Evolutionary conservation across 1,140 invertebrate genomes (phyloP).

Genomic region (Scaptomyza graminum): DNA sequence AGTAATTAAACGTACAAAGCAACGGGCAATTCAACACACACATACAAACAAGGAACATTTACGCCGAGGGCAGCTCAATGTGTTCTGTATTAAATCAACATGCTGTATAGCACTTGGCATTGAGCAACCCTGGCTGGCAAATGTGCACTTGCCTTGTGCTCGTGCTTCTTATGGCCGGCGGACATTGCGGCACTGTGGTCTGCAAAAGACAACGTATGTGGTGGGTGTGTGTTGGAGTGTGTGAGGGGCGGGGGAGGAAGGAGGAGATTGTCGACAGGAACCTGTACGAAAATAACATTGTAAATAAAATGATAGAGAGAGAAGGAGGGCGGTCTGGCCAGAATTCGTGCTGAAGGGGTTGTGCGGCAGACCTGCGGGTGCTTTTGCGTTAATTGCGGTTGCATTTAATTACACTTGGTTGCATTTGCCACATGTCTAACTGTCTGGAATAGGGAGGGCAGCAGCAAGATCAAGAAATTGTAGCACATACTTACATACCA

Average conservation of each 20-base stretch:
- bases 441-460: conserved; percentile 22
- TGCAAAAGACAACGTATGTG: conserved; percentile 19
- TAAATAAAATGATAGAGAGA: conserved; percentile 66
- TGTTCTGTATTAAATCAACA: background rate
- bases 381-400: conserved; percentile 82
- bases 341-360: conserved; percentile 7
- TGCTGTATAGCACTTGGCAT: background rate
- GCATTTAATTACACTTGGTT: conserved; percentile 80
- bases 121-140: conserved; percentile 36
- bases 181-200: conserved; percentile 51
- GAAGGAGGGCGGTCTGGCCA: conserved; percentile 1
- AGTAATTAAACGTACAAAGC: conserved; percentile 80
- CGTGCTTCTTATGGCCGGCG: conserved; percentile 55
- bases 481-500: conserved; percentile 13
- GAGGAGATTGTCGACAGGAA: conserved; percentile 48
- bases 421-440: conserved; percentile 44
- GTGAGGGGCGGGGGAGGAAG: background rate
- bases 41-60: background rate
- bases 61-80: conserved; percentile 33
- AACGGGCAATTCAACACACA: conserved; percentile 67
- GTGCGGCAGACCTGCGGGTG: conserved; percentile 69
- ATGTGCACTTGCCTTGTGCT: conserved; percentile 53
- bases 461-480: background rate
- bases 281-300: conserved; percentile 72
- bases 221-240: background rate